Base-by-base conservation (phyloP, 53 echinoderm and acorn worm genomes). In the Actinopyga echinites region DNA sequence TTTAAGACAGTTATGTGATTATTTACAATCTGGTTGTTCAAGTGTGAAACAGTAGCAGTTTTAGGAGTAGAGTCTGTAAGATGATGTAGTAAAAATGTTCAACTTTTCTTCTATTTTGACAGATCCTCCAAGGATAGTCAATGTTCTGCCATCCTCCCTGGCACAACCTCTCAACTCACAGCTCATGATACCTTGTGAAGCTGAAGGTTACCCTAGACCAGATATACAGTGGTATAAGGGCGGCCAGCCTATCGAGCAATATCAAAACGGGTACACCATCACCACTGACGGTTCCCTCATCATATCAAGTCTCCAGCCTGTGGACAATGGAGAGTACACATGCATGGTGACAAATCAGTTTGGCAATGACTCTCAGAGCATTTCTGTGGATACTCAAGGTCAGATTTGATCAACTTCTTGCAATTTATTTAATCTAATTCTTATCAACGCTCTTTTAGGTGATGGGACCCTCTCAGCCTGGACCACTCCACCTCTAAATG, bases 181-280 rank as follows among this genome's bases (percentile, higher is more conserved):
- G 55, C 74, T 94, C 57, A 82, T 80, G 65, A 69, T 99, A 2
- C 89, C 93, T 25, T 94, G 99, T 57, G 82, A 86, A 35, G 91
- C 91, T 0, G 85, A 81, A 26, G 99, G 97, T 25, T 85, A 60
- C 30, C 94, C 99, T 2, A 61, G 87, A 36, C 99, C 99, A 5
- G 69, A 85, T 52, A 77, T 99, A 68, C 33, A 28, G 64, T 99
- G 99, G 99, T 99, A 85, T 58, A 94, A 99, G 73, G 92, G 90
- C 42, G 91, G 83, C 20, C n/a, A 42, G 1, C 78, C 81, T 0
- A 87, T 94, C 61, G 85, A 84, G 35, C 86, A 90, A 23, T 86
- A 87, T 26, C 82, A 91, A 56, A 83, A 83, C 58, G 92, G 95
- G 57, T 96, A 93, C 88, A 96, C 87, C 23, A 90, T 96, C 26